These are phyloP conservation scores for Ovis canadensis DNA, from an alignment of 2,113 vertebrate species.

Conservation along the genomic window DNA sequence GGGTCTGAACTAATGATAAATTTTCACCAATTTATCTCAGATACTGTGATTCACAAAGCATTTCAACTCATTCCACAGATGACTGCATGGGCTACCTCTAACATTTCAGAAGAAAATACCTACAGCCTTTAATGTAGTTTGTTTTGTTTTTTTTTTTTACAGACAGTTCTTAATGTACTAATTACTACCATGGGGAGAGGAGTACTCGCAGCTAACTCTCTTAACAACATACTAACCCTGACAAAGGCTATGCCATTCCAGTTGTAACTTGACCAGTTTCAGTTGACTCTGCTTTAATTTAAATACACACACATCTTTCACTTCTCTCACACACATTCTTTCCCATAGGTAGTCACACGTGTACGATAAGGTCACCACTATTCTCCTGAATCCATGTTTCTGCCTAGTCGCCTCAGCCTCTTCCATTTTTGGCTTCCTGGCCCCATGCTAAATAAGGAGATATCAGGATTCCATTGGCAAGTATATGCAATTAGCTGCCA, in stretches of 20 bases:
- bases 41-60: neutral
- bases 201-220: neutral
- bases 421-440: neutral
- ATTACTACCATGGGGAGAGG: neutral
- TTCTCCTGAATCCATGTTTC: neutral
- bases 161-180: slow-evolving; percentile 32
- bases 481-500: slow-evolving; percentile 17
- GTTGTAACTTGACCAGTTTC: slow-evolving; percentile 58
- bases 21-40: neutral
- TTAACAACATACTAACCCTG: slow-evolving; percentile 17
- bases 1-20: neutral
- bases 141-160: neutral
- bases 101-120: slow-evolving; percentile 21
- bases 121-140: neutral
- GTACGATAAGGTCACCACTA: neutral
- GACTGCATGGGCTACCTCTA: neutral
- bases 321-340: neutral
- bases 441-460: neutral
- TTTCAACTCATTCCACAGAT: neutral
- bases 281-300: slow-evolving; percentile 21
- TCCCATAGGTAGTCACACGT: neutral
- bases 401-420: neutral
- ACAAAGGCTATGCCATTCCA: slow-evolving; percentile 33
- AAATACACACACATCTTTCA: neutral
- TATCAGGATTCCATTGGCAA: neutral